Evolutionary conservation across 1,140 invertebrate species (phyloP).

Genomic region (Drosophila jambulina): DNA sequence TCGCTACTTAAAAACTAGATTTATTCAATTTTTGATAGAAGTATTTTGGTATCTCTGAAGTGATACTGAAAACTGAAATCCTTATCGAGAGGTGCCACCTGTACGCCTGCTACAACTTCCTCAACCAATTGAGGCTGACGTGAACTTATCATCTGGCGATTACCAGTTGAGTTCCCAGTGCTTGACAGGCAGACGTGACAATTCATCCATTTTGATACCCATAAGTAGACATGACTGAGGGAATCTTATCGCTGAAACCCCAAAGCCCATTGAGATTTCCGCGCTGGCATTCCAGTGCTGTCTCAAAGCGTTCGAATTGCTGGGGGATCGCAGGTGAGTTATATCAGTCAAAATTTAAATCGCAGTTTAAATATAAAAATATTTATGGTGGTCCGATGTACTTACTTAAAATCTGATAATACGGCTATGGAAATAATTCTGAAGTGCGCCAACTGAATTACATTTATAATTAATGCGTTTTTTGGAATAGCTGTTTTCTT

Average conservation of each 20-base stretch:
- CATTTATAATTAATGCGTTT: not conserved
- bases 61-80: conserved; percentile 5
- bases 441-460: not conserved
- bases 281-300: conserved; percentile 17
- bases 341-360: conserved; percentile 17
- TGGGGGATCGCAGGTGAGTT: conserved; percentile 28
- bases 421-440: not conserved
- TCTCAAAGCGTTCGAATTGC: conserved; percentile 22
- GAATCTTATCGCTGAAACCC: conserved; percentile 38
- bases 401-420: not conserved
- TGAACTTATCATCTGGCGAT: conserved; percentile 40
- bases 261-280: conserved; percentile 36
- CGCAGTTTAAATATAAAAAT: conserved; percentile 7
- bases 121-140: conserved; percentile 41
- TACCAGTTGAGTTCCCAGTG: conserved; percentile 34
- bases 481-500: too few species aligned
- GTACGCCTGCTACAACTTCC: conserved; percentile 47
- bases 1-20: not conserved
- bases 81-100: conserved; percentile 41
- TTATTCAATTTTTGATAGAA: not conserved
- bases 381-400: not conserved
- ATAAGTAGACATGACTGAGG: conserved; percentile 37
- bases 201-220: conserved; percentile 43
- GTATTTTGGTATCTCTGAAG: conserved; percentile 19
- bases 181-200: conserved; percentile 44